These are phyloP conservation scores for Eulemur rufifrons DNA, from an alignment of 2,113 vertebrate species.

Conservation along the genomic window DNA sequence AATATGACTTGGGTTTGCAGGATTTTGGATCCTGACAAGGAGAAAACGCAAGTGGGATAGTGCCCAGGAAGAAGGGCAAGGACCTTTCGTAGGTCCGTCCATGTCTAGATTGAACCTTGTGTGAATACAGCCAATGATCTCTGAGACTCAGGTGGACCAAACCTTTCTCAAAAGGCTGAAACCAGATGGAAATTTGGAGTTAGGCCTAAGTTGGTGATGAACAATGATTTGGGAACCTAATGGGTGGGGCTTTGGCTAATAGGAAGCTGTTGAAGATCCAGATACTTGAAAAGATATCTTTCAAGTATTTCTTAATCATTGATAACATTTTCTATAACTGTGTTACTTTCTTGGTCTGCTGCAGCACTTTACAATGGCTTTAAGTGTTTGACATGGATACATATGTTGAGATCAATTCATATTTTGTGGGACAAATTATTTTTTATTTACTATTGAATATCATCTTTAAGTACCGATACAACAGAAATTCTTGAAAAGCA, in stretches of 20 bases:
- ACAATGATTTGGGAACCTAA: neutral
- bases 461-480: neutral
- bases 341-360: neutral
- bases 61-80: neutral
- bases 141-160: neutral
- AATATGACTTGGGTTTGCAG: neutral
- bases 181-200: neutral
- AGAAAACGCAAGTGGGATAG: neutral
- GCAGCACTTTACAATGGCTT: neutral
- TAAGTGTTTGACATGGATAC: neutral
- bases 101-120: neutral
- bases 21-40: neutral
- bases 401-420: neutral
- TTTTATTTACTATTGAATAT: conserved; percentile 38
- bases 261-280: neutral
- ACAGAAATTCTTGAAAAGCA: conserved; percentile 36
- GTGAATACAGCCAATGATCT: neutral
- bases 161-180: neutral
- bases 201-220: neutral
- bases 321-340: neutral
- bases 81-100: neutral
- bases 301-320: neutral
- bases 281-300: neutral
- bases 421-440: conserved; percentile 3
- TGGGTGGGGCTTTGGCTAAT: neutral